A percentile compares a stretch with the other conserved stretches of the same genome.
These are phyloP conservation scores for Odiellus spinosus DNA, from an alignment of 2,888 invertebrate genomes.

Conservation along the genomic window DNA sequence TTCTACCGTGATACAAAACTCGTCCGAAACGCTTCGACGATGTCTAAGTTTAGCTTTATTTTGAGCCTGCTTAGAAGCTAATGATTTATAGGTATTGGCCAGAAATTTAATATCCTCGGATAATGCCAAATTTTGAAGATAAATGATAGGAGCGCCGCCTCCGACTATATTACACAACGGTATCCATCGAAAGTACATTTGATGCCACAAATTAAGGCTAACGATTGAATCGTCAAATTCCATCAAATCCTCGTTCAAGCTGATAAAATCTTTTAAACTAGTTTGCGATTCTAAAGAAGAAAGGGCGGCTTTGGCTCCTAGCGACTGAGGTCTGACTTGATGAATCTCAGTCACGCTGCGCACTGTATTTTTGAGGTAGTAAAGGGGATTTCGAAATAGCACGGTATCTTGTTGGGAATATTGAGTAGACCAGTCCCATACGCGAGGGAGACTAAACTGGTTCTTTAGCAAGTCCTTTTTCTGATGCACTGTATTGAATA, in stretches of 20 bases:
- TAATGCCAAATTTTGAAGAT: conserved; percentile 30
- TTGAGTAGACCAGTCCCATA: conserved; percentile 84
- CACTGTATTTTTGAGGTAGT: conserved; percentile 27
- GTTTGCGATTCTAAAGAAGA: background rate
- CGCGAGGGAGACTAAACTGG: conserved; percentile 43
- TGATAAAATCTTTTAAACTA: background rate
- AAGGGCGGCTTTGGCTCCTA: background rate
- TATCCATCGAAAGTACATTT: conserved; percentile 81
- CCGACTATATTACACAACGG: conserved; percentile 58
- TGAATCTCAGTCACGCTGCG: conserved; percentile 6
- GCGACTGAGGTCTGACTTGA: background rate
- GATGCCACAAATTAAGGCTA: conserved; percentile 58
- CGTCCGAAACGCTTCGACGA: conserved; percentile 16
- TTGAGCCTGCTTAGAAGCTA: conserved; percentile 5
- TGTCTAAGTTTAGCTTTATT: conserved; percentile 7
- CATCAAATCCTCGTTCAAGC: conserved; percentile 9
- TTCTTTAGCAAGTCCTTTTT: conserved; percentile 3
- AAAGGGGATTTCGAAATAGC: conserved; percentile 72
- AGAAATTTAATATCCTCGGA: conserved; percentile 30
- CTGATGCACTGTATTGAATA: conserved; percentile 50
- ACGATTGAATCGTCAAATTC: conserved; percentile 11
- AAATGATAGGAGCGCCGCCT: conserved; percentile 40
- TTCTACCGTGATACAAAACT: conserved; percentile 14
- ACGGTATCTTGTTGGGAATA: conserved; percentile 62
- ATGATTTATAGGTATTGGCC: conserved; percentile 19